A percentile compares a stretch with the other conserved stretches of the same genome.
Conservation (phyloP, 2,113 vertebrate species). For the Xenopus laevis region DNA sequence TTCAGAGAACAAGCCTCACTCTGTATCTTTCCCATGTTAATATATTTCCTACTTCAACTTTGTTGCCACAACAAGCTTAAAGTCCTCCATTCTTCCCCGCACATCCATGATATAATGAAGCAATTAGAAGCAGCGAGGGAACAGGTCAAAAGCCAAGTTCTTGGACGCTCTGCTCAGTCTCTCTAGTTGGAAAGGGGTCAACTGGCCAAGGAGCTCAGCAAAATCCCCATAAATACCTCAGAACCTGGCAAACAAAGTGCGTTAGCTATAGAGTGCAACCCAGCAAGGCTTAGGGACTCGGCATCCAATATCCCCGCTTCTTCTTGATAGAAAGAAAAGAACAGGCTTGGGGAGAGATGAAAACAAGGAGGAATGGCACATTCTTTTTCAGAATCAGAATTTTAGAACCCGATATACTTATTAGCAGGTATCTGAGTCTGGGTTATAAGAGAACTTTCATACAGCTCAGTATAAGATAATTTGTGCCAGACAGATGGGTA, state of each 20-base stretch:
- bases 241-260: conserved; percentile 7
- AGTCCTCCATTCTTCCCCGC: conserved; percentile 4
- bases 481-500: background rate
- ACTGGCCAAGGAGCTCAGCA: background rate
- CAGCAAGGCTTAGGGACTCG: background rate
- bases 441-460: background rate
- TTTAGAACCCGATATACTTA: background rate
- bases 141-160: conserved; percentile 36
- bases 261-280: background rate
- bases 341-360: no score
- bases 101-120: conserved; percentile 40
- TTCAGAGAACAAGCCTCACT: conserved; percentile 11
- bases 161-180: conserved; percentile 26
- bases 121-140: conserved; percentile 28
- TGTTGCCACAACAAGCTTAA: conserved; percentile 17
- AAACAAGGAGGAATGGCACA: background rate
- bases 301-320: background rate
- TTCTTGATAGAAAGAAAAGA: background rate
- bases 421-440: background rate
- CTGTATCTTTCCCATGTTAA: background rate
- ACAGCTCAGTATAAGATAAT: background rate
- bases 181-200: conserved; percentile 38
- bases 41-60: conserved; percentile 10
- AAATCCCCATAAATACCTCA: conserved; percentile 33
- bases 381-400: background rate